Evolutionary conservation across 2,797 vertebrate genomes (phyloP).

Genomic region (Paedocypris micromegethes): DNA sequence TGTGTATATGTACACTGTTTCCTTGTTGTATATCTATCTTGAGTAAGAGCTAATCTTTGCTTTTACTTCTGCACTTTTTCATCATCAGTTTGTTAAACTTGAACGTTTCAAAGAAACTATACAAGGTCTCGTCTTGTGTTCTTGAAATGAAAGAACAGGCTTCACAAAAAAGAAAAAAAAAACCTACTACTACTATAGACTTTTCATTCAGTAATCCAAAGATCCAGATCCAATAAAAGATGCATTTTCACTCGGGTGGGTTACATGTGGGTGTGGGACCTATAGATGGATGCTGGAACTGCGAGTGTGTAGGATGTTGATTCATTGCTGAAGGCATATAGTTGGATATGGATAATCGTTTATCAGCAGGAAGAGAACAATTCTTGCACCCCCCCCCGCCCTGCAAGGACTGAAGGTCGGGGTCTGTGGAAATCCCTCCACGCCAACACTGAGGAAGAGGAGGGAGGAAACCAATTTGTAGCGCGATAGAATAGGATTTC

Average conservation of each 20-base stretch:
- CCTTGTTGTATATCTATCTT: background rate
- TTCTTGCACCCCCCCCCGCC: background rate
- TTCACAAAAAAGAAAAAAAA: constrained; percentile 1
- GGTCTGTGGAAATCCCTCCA: background rate
- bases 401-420: background rate
- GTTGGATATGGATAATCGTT: background rate
- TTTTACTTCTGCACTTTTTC: constrained; percentile 8
- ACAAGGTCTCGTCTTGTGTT: background rate
- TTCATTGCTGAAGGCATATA: background rate
- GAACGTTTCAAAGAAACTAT: constrained; percentile 14
- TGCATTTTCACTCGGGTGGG: constrained; percentile 6
- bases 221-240: constrained; percentile 21
- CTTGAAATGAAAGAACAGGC: background rate
- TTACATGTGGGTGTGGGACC: background rate
- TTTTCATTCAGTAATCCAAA: constrained; percentile 6
- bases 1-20: too few species aligned
- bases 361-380: background rate
- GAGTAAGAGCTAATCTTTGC: background rate
- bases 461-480: background rate
- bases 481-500: background rate
- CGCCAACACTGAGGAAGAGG: background rate
- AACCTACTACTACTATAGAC: background rate
- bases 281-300: background rate
- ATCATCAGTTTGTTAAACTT: constrained; percentile 28
- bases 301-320: constrained; percentile 4